phyloP scores from a whole-genome alignment of 2,888 invertebrate species.

The Teleiodes luculella region DNA sequence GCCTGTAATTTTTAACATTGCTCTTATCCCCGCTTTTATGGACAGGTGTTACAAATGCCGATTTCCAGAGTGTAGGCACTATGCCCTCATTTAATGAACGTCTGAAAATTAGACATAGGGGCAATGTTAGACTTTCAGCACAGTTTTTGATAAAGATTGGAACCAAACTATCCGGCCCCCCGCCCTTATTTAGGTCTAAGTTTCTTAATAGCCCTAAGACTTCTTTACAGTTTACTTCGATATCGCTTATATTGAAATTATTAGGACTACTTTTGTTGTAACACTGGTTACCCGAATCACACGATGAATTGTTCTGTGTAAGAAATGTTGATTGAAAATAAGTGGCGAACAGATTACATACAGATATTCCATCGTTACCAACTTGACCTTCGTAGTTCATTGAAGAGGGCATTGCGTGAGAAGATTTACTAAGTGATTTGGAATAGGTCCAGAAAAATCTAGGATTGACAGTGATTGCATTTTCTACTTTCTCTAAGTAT shows the following conservation, averaged over 20 bases:
- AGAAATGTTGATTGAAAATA: constrained; percentile 5
- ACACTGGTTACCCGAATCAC: no score
- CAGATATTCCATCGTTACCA: background rate
- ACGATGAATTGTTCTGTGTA: background rate
- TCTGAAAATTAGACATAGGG: background rate
- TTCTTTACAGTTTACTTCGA: no score
- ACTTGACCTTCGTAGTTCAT: background rate
- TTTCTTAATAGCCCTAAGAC: background rate
- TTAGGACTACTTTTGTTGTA: background rate
- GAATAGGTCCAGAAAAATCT: background rate
- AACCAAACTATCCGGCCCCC: background rate
- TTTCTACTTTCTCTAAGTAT: background rate
- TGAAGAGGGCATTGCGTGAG: background rate
- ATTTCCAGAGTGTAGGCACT: background rate
- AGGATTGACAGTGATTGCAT: background rate
- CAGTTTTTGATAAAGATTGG: background rate
- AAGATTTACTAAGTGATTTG: background rate
- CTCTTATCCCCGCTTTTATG: background rate
- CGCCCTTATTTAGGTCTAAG: background rate
- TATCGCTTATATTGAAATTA: background rate
- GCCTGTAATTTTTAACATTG: no score
- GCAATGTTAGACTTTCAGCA: background rate
- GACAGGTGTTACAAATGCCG: background rate
- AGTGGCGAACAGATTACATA: background rate
- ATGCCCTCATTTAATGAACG: background rate